phyloP scores from a whole-genome alignment of 2,888 invertebrate species.

The Drosophila phalerata region DNA sequence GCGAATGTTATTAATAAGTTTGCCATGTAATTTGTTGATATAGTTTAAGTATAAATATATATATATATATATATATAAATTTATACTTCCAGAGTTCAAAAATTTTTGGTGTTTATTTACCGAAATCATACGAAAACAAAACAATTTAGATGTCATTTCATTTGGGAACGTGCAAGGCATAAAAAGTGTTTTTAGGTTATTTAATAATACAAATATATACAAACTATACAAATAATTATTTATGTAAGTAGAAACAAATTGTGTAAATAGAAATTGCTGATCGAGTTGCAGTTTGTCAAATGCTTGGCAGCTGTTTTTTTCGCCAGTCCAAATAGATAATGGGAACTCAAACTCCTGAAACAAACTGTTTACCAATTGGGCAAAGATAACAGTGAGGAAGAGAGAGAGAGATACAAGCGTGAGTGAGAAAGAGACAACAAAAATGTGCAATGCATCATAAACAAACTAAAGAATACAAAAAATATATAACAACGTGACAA shows the following conservation, averaged over 20 bases:
- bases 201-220: neutral
- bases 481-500: slow-evolving; percentile 69
- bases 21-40: slow-evolving; percentile 17
- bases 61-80: neutral
- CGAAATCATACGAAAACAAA: slow-evolving; percentile 9
- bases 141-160: slow-evolving; percentile 15
- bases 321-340: slow-evolving; percentile 56
- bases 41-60: neutral
- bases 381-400: slow-evolving; percentile 45
- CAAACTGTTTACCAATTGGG: slow-evolving; percentile 66
- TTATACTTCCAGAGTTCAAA: slow-evolving; percentile 13
- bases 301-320: slow-evolving; percentile 64
- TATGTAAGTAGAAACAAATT: slow-evolving; percentile 40
- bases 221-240: neutral
- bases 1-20: slow-evolving; percentile 19
- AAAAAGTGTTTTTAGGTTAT: slow-evolving; percentile 6
- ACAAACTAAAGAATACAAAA: slow-evolving; percentile 48
- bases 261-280: slow-evolving; percentile 49
- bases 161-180: slow-evolving; percentile 1
- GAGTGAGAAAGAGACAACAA: slow-evolving; percentile 1
- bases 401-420: neutral
- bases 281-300: slow-evolving; percentile 53
- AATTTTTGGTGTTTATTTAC: slow-evolving; percentile 12
- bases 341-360: slow-evolving; percentile 36
- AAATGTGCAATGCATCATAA: slow-evolving; percentile 60